Base-by-base conservation (phyloP, 92 coral and sea anemone genomes). In the Palythoa heliodiscus region DNA sequence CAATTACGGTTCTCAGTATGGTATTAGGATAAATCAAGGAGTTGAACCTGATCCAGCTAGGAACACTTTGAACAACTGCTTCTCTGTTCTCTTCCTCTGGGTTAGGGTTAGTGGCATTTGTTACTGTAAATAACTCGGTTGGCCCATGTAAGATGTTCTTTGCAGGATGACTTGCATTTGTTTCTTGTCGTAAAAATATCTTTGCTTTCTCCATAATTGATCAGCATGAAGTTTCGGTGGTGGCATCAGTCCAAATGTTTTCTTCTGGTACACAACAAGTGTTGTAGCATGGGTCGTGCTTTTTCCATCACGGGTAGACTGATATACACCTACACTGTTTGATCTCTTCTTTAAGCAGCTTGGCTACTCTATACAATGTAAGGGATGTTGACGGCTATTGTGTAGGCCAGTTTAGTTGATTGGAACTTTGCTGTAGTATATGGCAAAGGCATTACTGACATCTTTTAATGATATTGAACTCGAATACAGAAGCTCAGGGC, bases 231-330 rank as follows among this genome's bases (percentile, higher is more conserved):
- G 83, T 75, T 80, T 82, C 60, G 76, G 47, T 52, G 14, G 90
- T 82, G 90, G 94, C 87, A 84, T 76, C n/a, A 85, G 92, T 13
- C 88, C 90, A 43, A 70, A 86, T 66, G 73, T 83, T 40, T 83
- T 71, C 12, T 63, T 85, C 64, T 86, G 92, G 76, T 81, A 86
- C 48, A 76, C 15, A 15, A 85, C 89, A 67, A 75, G 76, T 17
- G 84, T 81, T 40, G 85, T 75, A 24, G 43, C 19, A 16, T 11
- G 7, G 16, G 75, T 25, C 5, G 63, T 11, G 63, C 5, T 57
- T 57, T 57, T 57, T 57, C n/a, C 63, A 87, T 89, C 87, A 0
- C 20, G 90, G 93, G 15, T 83, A 50, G 6, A 87, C 7, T 35
- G 90, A 83, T 25, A 90, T 83, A 53, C 86, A 79, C 13, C 75